A percentile compares a stretch with the other conserved stretches of the same genome.
These are phyloP conservation scores for Thereva nobilitata DNA, from an alignment of 2,888 invertebrate species.

Conservation along the genomic window DNA sequence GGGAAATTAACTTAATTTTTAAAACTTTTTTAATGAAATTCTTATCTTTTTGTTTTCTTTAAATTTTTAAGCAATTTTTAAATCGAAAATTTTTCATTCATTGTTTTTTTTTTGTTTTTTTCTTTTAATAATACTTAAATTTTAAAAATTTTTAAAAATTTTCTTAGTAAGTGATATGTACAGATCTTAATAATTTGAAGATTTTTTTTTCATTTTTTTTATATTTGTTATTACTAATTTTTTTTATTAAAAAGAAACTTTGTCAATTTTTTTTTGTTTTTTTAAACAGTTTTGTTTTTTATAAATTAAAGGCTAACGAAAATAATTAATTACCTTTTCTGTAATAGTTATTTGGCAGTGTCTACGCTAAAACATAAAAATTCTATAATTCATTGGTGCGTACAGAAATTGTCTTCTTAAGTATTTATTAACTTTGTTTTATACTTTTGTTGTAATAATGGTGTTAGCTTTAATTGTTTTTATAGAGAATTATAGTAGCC, in stretches of 20 bases:
- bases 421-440: neutral
- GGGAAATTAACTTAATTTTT: neutral
- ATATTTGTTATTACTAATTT: slow-evolving; percentile 1
- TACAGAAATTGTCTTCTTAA: neutral
- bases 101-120: slow-evolving; percentile 13
- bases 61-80: slow-evolving; percentile 16
- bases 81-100: slow-evolving; percentile 9
- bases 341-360: slow-evolving; percentile 20
- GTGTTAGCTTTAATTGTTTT: too few species aligned
- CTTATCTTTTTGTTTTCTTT: neutral
- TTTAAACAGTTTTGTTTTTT: slow-evolving; percentile 7
- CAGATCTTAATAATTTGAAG: slow-evolving; percentile 6
- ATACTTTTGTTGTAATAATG: too few species aligned
- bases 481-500: too few species aligned
- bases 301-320: neutral
- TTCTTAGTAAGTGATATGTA: slow-evolving; percentile 25
- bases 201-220: neutral
- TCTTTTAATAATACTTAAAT: slow-evolving; percentile 27
- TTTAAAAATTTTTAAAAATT: slow-evolving; percentile 22
- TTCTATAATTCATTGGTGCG: neutral
- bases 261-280: slow-evolving; percentile 2
- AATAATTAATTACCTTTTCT: slow-evolving; percentile 17
- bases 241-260: slow-evolving; percentile 1
- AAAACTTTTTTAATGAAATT: slow-evolving; percentile 20
- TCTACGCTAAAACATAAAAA: slow-evolving; percentile 16